Conservation (phyloP, 2,888 invertebrate genomes). For the Melieria omissa region DNA sequence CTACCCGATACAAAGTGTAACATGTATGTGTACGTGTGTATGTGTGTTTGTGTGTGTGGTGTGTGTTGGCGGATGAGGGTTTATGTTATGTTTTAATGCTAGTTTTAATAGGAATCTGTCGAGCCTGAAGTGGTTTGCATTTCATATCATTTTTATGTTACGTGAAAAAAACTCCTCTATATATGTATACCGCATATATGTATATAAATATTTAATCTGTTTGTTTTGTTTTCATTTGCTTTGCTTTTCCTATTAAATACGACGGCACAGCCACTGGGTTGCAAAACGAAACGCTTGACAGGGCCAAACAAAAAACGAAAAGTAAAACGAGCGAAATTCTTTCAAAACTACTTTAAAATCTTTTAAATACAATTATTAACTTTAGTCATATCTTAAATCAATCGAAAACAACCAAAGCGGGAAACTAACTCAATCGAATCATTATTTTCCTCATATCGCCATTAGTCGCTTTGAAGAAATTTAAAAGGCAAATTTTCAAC, state of each 20-base stretch:
- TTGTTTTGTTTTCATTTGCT: slow-evolving; percentile 5
- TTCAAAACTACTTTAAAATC: background rate
- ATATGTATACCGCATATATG: slow-evolving; percentile 5
- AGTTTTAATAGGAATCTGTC: slow-evolving; percentile 50
- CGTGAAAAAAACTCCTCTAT: slow-evolving; percentile 17
- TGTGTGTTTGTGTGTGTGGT: slow-evolving; percentile 18
- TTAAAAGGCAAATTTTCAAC: no score
- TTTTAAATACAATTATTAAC: background rate
- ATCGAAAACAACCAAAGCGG: no score
- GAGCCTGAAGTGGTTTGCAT: slow-evolving; percentile 51
- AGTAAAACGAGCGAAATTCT: no score
- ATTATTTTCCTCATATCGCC: no score
- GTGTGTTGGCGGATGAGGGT: slow-evolving; percentile 7
- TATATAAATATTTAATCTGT: slow-evolving; percentile 7
- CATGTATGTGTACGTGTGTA: slow-evolving; percentile 19
- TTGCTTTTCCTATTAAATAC: no score
- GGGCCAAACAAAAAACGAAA: no score
- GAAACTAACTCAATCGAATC: no score
- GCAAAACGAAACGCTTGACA: no score
- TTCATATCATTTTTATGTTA: slow-evolving; percentile 37
- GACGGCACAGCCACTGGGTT: no score
- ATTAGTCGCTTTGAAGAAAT: no score
- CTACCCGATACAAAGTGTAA: slow-evolving; percentile 9
- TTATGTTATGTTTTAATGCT: slow-evolving; percentile 36
- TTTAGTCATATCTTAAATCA: background rate